Percentiles rank a stretch among this genome's conserved stretches.
phyloP scores from a whole-genome alignment of 30 jellyfish, hydroid and myxozoan genomes.

The Pseudorhiza aurosa region DNA sequence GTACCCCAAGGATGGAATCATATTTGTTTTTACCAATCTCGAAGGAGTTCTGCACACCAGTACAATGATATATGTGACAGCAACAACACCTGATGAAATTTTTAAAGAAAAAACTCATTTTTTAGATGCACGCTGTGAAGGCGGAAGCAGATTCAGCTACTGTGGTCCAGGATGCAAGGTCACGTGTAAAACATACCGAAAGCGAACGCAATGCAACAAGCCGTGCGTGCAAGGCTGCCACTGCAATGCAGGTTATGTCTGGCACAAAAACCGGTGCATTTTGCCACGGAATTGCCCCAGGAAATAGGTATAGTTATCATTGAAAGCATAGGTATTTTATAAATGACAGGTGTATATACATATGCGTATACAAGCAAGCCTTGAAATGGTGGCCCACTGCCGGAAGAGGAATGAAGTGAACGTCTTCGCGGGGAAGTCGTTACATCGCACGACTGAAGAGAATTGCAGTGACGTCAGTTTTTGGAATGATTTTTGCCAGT shows the following conservation, averaged over 20 bases:
- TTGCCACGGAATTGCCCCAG: slow-evolving; percentile 69
- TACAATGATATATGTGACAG: no score
- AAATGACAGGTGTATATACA: no score
- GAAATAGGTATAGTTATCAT: no score
- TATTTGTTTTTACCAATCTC: no score
- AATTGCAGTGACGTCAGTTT: no score
- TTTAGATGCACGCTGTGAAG: slow-evolving; percentile 77
- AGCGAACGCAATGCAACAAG: slow-evolving; percentile 32
- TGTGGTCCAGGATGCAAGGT: slow-evolving; percentile 83
- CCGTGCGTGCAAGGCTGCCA: slow-evolving; percentile 94
- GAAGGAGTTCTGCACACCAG: no score
- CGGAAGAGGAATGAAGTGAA: background rate
- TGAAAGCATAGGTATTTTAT: background rate
- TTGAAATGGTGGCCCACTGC: background rate
- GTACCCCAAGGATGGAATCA: no score
- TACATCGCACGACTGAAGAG: no score
- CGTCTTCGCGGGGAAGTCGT: background rate
- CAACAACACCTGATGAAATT: no score
- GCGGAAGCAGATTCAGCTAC: slow-evolving; percentile 73
- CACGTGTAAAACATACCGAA: slow-evolving; percentile 46
- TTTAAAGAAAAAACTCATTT: no score
- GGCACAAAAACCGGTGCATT: slow-evolving; percentile 79
- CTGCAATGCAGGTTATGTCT: slow-evolving; percentile 90
- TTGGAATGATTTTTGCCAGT: no score
- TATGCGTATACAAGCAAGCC: no score